A percentile compares a stretch with the other conserved stretches of the same genome.
Evolutionary conservation across 1,140 invertebrate species (phyloP).

Genomic region (Hylyphantes graminicola): DNA sequence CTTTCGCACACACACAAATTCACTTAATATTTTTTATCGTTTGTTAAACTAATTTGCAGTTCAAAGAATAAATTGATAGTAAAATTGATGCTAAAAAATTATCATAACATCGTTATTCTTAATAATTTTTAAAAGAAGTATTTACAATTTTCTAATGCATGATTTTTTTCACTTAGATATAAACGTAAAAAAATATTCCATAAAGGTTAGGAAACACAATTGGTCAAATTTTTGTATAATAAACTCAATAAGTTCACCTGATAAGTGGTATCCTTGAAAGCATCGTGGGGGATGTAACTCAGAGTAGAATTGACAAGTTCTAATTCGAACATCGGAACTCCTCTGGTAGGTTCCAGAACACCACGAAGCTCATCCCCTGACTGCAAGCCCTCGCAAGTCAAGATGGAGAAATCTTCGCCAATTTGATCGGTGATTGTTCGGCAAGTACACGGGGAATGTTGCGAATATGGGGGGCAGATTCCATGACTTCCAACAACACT

Average conservation of each 20-base stretch:
- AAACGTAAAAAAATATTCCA: neutral
- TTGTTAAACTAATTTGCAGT: too few species aligned
- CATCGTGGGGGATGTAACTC: conserved; percentile 30
- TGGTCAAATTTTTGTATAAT: neutral
- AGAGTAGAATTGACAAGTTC: conserved; percentile 22
- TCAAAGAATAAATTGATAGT: too few species aligned
- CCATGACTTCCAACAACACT: neutral
- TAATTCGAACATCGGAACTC: conserved; percentile 20
- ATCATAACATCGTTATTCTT: too few species aligned
- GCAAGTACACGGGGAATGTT: conserved; percentile 1
- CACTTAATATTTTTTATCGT: too few species aligned
- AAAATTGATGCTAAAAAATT: too few species aligned
- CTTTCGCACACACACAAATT: too few species aligned
- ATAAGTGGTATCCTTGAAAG: conserved; percentile 27
- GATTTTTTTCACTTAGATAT: neutral
- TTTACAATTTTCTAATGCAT: neutral
- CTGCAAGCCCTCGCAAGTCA: conserved; percentile 14
- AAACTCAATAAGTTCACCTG: conserved; percentile 21
- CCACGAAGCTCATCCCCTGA: conserved; percentile 21
- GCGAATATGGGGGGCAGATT: neutral
- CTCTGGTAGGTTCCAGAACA: neutral
- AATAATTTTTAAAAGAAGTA: too few species aligned
- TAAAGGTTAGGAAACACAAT: neutral
- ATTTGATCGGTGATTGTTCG: neutral
- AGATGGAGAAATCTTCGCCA: conserved; percentile 9